Conservation (phyloP, 2,797 vertebrate species). For the Aldrovandia affinis region DNA sequence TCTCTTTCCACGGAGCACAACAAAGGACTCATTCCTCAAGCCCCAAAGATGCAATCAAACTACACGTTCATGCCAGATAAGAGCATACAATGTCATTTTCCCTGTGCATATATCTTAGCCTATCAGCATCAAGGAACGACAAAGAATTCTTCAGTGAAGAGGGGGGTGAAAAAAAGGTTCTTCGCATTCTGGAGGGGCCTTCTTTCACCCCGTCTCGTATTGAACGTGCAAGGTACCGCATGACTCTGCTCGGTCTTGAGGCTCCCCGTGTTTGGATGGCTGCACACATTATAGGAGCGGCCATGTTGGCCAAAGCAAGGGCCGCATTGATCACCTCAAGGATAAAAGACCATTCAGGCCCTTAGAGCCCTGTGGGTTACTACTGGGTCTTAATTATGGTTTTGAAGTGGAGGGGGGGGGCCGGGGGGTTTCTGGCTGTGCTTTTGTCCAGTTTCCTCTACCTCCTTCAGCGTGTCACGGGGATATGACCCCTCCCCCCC, state of each 20-base stretch:
- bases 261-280: conserved; percentile 62
- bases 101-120: background rate
- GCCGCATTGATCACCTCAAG: conserved; percentile 65
- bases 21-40: background rate
- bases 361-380: conserved; percentile 64
- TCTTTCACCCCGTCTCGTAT: background rate
- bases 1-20: background rate
- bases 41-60: background rate
- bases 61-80: background rate
- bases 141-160: background rate
- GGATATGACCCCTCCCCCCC: conserved; percentile 50
- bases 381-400: conserved; percentile 66
- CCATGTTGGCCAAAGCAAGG: conserved; percentile 40
- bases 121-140: background rate
- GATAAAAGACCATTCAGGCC: conserved; percentile 67
- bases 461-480: conserved; percentile 67
- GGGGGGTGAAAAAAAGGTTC: background rate
- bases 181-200: background rate
- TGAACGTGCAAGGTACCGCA: background rate
- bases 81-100: background rate
- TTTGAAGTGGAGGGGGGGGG: conserved; percentile 56
- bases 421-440: conserved; percentile 58
- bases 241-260: background rate
- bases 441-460: conserved; percentile 71
- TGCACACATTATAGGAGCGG: conserved; percentile 65